Evolutionary conservation across 1,140 invertebrate species (phyloP), one percentile per base, ranked within the genome.

Genomic region (Listronotus oregonensis): DNA sequence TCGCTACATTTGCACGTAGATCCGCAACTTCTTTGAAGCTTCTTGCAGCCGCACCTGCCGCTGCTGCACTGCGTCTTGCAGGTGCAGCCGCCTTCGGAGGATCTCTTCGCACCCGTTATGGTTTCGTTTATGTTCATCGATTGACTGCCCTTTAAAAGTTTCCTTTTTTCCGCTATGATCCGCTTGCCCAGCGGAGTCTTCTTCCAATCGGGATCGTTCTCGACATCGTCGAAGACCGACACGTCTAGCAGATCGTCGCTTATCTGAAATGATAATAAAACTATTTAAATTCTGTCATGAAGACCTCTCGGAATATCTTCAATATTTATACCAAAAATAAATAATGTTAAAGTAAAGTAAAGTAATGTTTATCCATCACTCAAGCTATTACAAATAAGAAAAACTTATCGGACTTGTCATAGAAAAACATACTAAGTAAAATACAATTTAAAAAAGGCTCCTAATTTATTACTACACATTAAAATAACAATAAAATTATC

Each of bases 171-270:
- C 57, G 65, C 76, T 18, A 73, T 62, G 31, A 81, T 64, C 37
- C 77, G 73, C 56, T 73, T 78, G 68, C 74, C 85, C 5, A 87
- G 70, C 4, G 87, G 87, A 6, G 88, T 89, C 57, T 81, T 82
- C 14, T 71, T 79, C 89, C 89, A 90, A 73, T 90, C 89, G 0
- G 89, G 88, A 78, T 91, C 88, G 42, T 85, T 82, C 3, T 82
- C 77, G 0, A 70, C 27, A 68, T 84, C 76, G 59, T 87, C 84
- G 11, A 82, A 76, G n/a, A 73, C 14, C 8, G 39, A 9, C 3
- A 18, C 47, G 7, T 37, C 17, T 3, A 6, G 21, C 3, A 40
- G 6, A 18, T 55, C 32, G 39, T 55, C 34, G 14, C 15, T 14
- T 14, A 14, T 10, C 50, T 32, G 11, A 49, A 18, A 15, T n/a